These are phyloP conservation scores for Alauda arvensis DNA, from an alignment of 2,797 vertebrate species.

Conservation along the genomic window DNA sequence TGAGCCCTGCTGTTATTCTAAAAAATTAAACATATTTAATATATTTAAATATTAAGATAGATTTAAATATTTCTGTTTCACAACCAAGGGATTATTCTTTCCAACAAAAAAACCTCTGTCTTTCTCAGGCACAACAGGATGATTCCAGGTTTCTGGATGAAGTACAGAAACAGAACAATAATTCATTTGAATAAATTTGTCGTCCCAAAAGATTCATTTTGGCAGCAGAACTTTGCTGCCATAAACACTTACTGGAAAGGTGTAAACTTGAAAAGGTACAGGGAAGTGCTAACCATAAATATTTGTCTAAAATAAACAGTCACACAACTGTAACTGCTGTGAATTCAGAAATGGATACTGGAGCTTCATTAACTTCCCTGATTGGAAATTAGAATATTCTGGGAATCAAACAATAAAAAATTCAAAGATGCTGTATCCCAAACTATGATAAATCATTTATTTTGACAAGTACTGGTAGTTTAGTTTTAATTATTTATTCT, in stretches of 20 bases:
- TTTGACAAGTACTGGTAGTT: conserved; percentile 53
- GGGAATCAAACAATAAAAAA: conserved; percentile 62
- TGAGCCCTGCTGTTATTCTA: not conserved
- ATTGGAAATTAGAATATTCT: conserved; percentile 51
- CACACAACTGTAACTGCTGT: not conserved
- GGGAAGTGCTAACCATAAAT: not conserved
- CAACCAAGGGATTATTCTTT: not conserved
- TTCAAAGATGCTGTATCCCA: conserved; percentile 53
- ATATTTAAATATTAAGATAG: not conserved
- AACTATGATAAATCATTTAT: conserved; percentile 61
- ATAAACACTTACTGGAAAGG: not conserved
- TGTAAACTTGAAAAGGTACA: not conserved
- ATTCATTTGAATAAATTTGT: not conserved
- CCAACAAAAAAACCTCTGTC: not conserved
- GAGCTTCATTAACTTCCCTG: conserved; percentile 39
- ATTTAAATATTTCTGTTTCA: not conserved
- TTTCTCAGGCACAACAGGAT: not conserved
- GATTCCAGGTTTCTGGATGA: not conserved
- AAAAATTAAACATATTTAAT: not conserved
- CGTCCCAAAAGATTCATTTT: not conserved
- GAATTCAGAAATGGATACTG: not conserved
- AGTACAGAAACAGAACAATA: not conserved
- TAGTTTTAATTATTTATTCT: conserved; percentile 62
- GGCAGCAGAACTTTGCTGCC: not conserved
- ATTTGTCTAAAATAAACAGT: not conserved